These are phyloP conservation scores for Lycorma delicatula DNA, from an alignment of 1,140 invertebrate species.

Conservation along the genomic window DNA sequence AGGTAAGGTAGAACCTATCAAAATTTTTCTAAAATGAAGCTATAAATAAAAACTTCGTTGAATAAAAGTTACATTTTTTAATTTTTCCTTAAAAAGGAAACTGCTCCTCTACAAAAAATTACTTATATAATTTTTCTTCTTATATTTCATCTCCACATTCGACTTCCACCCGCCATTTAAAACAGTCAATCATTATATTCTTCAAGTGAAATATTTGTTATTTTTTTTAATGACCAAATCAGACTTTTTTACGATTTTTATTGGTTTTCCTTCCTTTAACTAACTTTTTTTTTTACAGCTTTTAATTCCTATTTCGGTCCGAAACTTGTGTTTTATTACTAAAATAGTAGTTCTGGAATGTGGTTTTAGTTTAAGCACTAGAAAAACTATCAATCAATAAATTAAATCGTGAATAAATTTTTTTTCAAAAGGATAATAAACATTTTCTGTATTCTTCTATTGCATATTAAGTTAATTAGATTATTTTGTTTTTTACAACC, in stretches of 20 bases:
- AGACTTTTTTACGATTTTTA: not conserved
- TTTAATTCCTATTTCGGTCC: too few species aligned
- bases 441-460: too few species aligned
- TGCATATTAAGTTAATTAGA: too few species aligned
- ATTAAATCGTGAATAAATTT: too few species aligned
- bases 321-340: too few species aligned
- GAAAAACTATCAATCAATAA: too few species aligned
- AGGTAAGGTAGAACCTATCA: conserved; percentile 1
- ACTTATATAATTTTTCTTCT: not conserved
- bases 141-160: not conserved
- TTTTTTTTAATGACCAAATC: not conserved
- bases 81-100: not conserved
- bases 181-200: not conserved
- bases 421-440: too few species aligned
- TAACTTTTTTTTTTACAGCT: too few species aligned
- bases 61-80: not conserved
- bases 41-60: too few species aligned
- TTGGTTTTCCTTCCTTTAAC: too few species aligned
- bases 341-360: not conserved
- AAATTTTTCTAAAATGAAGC: conserved; percentile 3
- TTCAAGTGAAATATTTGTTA: not conserved
- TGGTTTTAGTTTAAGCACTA: not conserved
- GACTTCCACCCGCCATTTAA: not conserved
- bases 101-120: not conserved
- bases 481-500: too few species aligned